Evolutionary conservation across 1,140 invertebrate species (phyloP).

Genomic region (Leguminivora glycinivorella): DNA sequence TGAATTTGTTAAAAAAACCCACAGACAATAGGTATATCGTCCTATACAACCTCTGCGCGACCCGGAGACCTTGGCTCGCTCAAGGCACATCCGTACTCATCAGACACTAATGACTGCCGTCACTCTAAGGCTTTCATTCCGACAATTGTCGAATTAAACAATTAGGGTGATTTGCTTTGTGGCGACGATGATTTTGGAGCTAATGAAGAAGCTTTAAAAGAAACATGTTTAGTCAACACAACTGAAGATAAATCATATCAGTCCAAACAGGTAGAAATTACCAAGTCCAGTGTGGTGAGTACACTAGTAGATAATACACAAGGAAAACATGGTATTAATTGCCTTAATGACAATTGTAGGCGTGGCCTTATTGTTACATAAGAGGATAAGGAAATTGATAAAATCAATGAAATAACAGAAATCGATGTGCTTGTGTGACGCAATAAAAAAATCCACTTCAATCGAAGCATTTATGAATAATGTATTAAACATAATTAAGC

Average conservation of each 20-base stretch:
- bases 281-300: neutral
- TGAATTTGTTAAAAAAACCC: conserved; percentile 49
- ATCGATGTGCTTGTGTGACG: neutral
- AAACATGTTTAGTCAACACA: neutral
- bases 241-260: neutral
- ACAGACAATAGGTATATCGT: conserved; percentile 55
- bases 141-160: conserved; percentile 30
- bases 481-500: conserved; percentile 4
- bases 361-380: conserved; percentile 7
- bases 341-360: conserved; percentile 19
- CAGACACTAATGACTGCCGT: conserved; percentile 26
- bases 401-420: neutral
- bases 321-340: conserved; percentile 14
- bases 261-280: neutral
- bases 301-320: neutral
- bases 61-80: conserved; percentile 59
- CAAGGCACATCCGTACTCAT: conserved; percentile 66
- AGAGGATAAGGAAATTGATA: conserved; percentile 17
- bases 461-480: conserved; percentile 5
- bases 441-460: neutral
- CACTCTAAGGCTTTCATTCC: conserved; percentile 40
- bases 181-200: conserved; percentile 14
- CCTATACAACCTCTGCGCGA: conserved; percentile 62
- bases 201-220: conserved; percentile 20
- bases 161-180: conserved; percentile 15